phyloP scores from a whole-genome alignment of 92 coral and sea anemone species.

The Zoanthus sociatus region DNA sequence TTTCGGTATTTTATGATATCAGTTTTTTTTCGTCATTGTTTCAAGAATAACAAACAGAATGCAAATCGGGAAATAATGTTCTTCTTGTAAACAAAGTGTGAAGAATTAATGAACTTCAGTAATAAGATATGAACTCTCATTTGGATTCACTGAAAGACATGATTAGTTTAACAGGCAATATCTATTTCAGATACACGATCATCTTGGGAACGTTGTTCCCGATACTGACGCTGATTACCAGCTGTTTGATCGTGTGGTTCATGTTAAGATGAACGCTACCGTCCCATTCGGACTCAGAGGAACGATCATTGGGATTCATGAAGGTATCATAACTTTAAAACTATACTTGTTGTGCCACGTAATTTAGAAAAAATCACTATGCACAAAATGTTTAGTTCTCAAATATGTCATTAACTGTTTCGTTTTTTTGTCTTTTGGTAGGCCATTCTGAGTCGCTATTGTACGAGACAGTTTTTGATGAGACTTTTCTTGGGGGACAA shows the following conservation, averaged over 20 bases:
- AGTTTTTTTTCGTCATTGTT: too few relatives aligned
- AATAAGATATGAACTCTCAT: too few relatives aligned
- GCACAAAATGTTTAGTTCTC: too few relatives aligned
- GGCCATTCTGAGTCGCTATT: conserved; percentile 69
- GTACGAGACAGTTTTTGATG: conserved; percentile 90
- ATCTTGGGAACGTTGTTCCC: conserved; percentile 81
- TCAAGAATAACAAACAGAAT: too few relatives aligned
- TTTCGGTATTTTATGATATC: too few relatives aligned
- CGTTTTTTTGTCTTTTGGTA: background rate
- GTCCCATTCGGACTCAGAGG: conserved; percentile 94
- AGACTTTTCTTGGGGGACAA: conserved; percentile 84
- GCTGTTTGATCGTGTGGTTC: conserved; percentile 94
- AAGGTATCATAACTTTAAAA: conserved; percentile 60
- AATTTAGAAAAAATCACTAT: too few relatives aligned
- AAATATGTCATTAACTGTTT: too few relatives aligned
- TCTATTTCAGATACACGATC: conserved; percentile 77
- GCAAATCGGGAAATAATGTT: too few relatives aligned
- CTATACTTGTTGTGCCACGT: too few relatives aligned
- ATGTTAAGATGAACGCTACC: conserved; percentile 85
- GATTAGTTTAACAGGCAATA: background rate
- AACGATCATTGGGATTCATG: conserved; percentile 89
- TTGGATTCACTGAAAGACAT: too few relatives aligned
- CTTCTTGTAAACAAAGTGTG: background rate
- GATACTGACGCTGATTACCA: conserved; percentile 89
- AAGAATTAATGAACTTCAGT: background rate